Conservation (phyloP, 2,113 vertebrate species). For the Corydoras maculifer region DNA sequence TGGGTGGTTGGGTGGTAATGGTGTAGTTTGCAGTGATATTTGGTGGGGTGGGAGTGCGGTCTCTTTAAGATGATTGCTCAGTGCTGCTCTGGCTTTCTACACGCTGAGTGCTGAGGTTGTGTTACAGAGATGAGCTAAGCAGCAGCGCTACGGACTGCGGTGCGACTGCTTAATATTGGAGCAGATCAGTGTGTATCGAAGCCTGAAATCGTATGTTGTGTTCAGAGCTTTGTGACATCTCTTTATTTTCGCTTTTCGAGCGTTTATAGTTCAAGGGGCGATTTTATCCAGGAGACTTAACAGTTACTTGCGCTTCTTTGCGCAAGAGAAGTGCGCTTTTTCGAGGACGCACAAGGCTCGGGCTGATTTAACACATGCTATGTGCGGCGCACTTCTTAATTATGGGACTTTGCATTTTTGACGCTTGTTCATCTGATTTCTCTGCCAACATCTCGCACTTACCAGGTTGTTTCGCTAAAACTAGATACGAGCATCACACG, state of each 20-base stretch:
- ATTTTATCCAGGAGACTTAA: background rate
- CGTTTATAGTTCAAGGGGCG: too few species aligned
- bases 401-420: background rate
- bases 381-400: conserved; percentile 4
- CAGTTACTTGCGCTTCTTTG: background rate
- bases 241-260: too few species aligned
- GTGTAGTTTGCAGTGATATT: background rate
- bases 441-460: background rate
- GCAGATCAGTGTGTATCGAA: too few species aligned
- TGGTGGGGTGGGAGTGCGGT: background rate
- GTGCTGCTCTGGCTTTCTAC: background rate
- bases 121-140: background rate
- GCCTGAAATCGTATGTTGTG: too few species aligned
- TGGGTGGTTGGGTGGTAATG: background rate
- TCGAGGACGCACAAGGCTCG: background rate
- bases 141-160: background rate
- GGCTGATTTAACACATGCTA: background rate
- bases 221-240: too few species aligned
- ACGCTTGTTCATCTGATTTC: background rate
- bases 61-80: background rate
- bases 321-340: background rate
- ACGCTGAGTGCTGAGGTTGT: background rate
- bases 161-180: too few species aligned
- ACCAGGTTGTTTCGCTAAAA: background rate
- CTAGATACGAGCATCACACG: background rate